Evolutionary conservation across 1,140 invertebrate species (phyloP), one percentile per base, ranked within the genome.

Genomic region (Proales similis): DNA sequence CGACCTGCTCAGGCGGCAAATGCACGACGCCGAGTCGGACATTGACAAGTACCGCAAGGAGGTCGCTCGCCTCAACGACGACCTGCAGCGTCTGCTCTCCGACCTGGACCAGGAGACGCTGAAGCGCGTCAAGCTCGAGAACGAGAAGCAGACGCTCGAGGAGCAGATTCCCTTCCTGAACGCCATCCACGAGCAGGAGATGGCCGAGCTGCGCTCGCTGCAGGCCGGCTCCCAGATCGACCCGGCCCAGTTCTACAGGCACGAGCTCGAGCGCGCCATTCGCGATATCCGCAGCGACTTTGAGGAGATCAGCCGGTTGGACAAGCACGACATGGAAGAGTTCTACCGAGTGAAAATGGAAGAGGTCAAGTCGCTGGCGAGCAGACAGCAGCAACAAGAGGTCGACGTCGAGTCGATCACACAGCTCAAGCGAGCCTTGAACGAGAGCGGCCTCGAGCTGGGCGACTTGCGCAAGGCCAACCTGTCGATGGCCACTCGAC

Each of bases 111-210:
- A 72, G 48, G 76, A 77, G 66, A 75, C 75, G 1, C 63, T 77
- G 43, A 67, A 63, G 39, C 70, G 73, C 47, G 65, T 77, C 26
- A 72, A 75, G 19, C 70, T 72, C n/a, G 73, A 76, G 65, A 77
- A 76, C 68, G 70, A 77, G 64, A 70, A 74, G 24, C 79, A 80
- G 69, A 78, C 79, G 2, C 68, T 76, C 17, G 70, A 72, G 62
- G 76, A 77, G 48, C 73, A 77, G 48, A 67, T 77, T 36, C 74
- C 74, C 57, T 77, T 77, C 70, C 42, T 74, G 60, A 76, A 76
- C 68, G 67, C 61, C 3, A 46, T 66, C 11, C 64, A 66, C 17
- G 64, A 65, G 19, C 47, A 57, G 26, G 65, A 66, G 32, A 66
- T 47, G 27, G 20, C 19, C 20, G 45, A 47, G 26, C 24, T 64